Conservation (phyloP, 2,888 invertebrate genomes). For the Drosophila phalerata region DNA sequence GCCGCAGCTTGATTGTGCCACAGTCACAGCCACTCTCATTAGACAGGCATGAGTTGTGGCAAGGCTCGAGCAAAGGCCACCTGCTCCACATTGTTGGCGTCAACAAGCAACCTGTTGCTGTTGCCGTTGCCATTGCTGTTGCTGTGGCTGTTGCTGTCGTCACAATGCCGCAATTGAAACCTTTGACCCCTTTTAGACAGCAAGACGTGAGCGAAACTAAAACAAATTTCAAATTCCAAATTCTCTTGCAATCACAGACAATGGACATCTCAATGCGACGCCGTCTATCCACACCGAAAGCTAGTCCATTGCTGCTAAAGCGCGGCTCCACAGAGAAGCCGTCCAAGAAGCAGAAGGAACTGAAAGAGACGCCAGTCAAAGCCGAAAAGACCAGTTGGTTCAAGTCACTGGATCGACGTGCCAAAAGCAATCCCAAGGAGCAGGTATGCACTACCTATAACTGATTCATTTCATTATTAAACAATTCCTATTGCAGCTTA, state of each 20-base stretch:
- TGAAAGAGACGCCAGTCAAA: constrained; percentile 85
- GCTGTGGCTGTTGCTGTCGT: constrained; percentile 26
- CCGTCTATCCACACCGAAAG: constrained; percentile 91
- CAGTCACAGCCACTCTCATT: constrained; percentile 46
- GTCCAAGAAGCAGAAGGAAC: constrained; percentile 62
- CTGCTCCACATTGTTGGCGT: constrained; percentile 66
- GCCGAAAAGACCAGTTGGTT: constrained; percentile 90
- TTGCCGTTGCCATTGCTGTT: constrained; percentile 20
- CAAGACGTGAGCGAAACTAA: constrained; percentile 45
- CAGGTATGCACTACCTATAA: constrained; percentile 63
- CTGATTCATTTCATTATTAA: no score
- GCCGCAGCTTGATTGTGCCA: constrained; percentile 16
- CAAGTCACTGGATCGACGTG: constrained; percentile 91
- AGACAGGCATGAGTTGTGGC: constrained; percentile 50
- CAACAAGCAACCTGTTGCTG: constrained; percentile 61
- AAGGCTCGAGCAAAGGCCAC: constrained; percentile 72
- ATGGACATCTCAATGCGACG: constrained; percentile 90
- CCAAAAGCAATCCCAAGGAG: constrained; percentile 88
- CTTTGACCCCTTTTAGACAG: constrained; percentile 58
- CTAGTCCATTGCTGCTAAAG: constrained; percentile 88
- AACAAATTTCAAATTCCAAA: constrained; percentile 3
- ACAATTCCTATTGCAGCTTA: constrained; percentile 58
- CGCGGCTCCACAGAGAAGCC: constrained; percentile 86
- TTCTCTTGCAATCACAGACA: constrained; percentile 57
- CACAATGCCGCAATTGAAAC: constrained; percentile 41